Percentiles rank a stretch among this genome's conserved stretches.
Conservation (phyloP, 2,888 invertebrate species). For the Nomada fucata region DNA sequence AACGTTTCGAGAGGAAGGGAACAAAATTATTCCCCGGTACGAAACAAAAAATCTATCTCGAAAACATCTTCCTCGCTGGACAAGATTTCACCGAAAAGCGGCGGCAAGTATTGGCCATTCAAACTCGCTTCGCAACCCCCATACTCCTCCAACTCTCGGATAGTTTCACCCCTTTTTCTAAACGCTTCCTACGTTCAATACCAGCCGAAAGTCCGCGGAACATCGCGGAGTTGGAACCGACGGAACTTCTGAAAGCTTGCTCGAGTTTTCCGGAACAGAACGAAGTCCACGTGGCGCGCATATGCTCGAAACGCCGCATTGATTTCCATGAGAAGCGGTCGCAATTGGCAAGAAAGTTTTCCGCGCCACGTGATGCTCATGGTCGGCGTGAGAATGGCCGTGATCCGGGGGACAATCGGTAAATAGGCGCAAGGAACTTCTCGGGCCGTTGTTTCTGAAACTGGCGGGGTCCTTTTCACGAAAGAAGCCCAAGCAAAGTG, state of each 20-base stretch:
- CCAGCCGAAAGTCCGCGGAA: background rate
- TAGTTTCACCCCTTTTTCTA: background rate
- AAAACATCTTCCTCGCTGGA: no score
- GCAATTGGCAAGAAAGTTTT: constrained; percentile 47
- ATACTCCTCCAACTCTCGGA: no score
- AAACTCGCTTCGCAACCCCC: no score
- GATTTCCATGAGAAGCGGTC: constrained; percentile 33
- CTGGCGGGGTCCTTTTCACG: background rate
- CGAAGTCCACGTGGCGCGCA: constrained; percentile 37
- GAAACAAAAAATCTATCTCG: no score
- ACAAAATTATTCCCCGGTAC: no score
- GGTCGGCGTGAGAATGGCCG: constrained; percentile 43
- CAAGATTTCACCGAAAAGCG: background rate
- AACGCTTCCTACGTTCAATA: no score
- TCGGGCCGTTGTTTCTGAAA: constrained; percentile 14
- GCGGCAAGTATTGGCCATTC: background rate
- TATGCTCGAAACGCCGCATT: constrained; percentile 29
- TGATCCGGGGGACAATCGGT: constrained; percentile 3
- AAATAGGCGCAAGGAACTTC: constrained; percentile 9
- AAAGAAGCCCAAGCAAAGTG: constrained; percentile 19
- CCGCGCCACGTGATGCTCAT: constrained; percentile 52
- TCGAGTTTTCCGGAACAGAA: constrained; percentile 6
- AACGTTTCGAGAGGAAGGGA: no score
- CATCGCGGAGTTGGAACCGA: background rate
- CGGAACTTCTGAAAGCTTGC: constrained; percentile 2